Evolutionary conservation across 2,113 vertebrate species (phyloP).

Genomic region (Salvator merianae): DNA sequence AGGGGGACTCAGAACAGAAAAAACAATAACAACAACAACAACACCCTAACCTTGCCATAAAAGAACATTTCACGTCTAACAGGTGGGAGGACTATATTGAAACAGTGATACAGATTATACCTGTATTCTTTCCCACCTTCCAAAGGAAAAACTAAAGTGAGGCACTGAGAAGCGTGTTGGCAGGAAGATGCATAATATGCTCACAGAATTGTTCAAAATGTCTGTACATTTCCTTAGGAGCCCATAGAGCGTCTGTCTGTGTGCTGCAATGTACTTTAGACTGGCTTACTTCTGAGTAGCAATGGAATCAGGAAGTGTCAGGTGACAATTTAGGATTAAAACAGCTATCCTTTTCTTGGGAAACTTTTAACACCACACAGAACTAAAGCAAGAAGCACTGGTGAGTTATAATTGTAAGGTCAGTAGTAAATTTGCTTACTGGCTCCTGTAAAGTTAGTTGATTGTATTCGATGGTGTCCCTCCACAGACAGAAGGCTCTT

Average conservation of each 20-base stretch:
- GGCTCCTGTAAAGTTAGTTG: not conserved
- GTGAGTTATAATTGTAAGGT: not conserved
- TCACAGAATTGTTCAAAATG: slow-evolving; percentile 43
- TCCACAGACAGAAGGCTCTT: too few relatives aligned
- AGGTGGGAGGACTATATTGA: slow-evolving; percentile 46
- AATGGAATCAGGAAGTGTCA: slow-evolving; percentile 15
- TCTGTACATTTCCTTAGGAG: slow-evolving; percentile 9
- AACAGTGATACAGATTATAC: slow-evolving; percentile 59
- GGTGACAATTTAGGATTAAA: slow-evolving; percentile 4
- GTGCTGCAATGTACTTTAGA: not conserved
- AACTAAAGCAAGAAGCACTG: slow-evolving; percentile 18
- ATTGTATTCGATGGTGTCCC: not conserved
- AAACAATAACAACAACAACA: too few relatives aligned
- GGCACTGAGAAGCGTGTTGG: slow-evolving; percentile 17
- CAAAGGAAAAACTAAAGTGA: slow-evolving; percentile 49
- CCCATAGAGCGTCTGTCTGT: slow-evolving; percentile 27
- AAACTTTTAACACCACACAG: slow-evolving; percentile 31
- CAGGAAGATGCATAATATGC: not conserved
- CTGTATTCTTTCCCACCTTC: slow-evolving; percentile 45
- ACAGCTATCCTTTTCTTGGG: not conserved
- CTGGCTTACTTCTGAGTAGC: slow-evolving; percentile 4
- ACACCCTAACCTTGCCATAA: not conserved
- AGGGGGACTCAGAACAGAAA: slow-evolving; percentile 52
- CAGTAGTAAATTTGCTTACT: slow-evolving; percentile 18
- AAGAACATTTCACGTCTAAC: slow-evolving; percentile 50